Base-by-base conservation (phyloP, 2,113 vertebrate genomes). In the Semnornis frantzii region DNA sequence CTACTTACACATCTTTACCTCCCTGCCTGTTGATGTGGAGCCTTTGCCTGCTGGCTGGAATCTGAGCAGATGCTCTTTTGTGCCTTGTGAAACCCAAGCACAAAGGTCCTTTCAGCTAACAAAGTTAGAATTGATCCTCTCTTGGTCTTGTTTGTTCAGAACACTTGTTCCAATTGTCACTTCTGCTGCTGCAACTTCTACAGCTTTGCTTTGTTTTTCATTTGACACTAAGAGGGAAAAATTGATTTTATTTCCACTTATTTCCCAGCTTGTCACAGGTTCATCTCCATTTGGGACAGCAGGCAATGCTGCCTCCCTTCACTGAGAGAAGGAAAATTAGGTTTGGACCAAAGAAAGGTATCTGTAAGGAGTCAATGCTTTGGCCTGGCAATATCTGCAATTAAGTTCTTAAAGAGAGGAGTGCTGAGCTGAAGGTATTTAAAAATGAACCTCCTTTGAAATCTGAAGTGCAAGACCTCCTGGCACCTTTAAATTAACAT, bases 191-290 rank as follows among this genome's bases (percentile, higher is more conserved):
- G 54, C 34, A 77, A 70, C 52, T 89, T 92, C 71, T 70, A 92
- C 68, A 68, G 60, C 75, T 96, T 94, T 89, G n/a, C 11, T 96
- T 87, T 82, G 28, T 46, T 85, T 85, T 89, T 95, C 94, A 96
- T 95, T 95, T 95, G 92, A 92, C 75, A 64, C 52, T 93, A 90
- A 93, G 81, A 83, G 57, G 82, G 69, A 93, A 94, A 93, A 93
- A 86, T 86, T 92, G 72, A 90, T 93, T 96, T 96, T 93, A 94
- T 94, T 94, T 94, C 78, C 68, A 82, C 91, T 82, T 87, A 90
- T 63, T 96, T 94, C 75, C 82, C 54, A 64, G 37, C 23, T 85
- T 87, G 57, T 92, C 84, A 93, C 64, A 72, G 57, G 46, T 70
- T 85, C 28, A 1, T 91, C 91, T 92, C 79, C 60, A 91, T 74